Percentiles rank a stretch among this genome's conserved stretches.
These are phyloP conservation scores for Odontomachus brunneus DNA, from an alignment of 1,140 invertebrate species.

Conservation along the genomic window DNA sequence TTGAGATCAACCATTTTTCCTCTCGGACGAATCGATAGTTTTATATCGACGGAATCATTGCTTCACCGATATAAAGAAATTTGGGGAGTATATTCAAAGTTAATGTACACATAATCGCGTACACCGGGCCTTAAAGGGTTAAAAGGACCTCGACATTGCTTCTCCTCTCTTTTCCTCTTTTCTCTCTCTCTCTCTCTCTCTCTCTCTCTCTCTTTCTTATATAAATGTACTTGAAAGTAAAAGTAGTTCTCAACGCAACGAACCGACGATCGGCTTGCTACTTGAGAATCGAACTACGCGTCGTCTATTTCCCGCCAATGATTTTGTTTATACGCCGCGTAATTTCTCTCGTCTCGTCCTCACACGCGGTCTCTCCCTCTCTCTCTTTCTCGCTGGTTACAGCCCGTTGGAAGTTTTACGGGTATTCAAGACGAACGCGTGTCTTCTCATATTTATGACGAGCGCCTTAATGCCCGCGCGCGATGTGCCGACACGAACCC, in stretches of 20 bases:
- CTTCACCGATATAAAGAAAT: too few relatives aligned
- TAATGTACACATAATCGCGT: too few relatives aligned
- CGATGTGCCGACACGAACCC: slow-evolving; percentile 66
- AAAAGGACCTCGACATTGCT: too few relatives aligned
- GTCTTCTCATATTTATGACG: slow-evolving; percentile 73
- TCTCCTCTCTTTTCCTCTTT: too few relatives aligned
- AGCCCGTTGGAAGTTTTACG: slow-evolving; percentile 58
- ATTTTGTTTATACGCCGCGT: slow-evolving; percentile 7
- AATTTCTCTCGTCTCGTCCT: slow-evolving; percentile 47
- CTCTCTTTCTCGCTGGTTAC: not conserved
- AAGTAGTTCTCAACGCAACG: not conserved
- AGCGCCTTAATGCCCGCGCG: slow-evolving; percentile 62
- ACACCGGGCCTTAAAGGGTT: too few relatives aligned
- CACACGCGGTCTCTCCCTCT: not conserved
- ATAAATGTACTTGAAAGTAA: not conserved
- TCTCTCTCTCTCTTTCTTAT: too few relatives aligned
- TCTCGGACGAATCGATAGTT: too few relatives aligned
- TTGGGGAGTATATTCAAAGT: too few relatives aligned
- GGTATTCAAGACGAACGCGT: slow-evolving; percentile 63
- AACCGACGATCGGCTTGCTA: not conserved
- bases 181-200: too few relatives aligned
- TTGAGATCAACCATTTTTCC: too few relatives aligned
- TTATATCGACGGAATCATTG: too few relatives aligned
- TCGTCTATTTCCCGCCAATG: slow-evolving; percentile 1
- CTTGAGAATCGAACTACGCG: not conserved